Percentiles rank a stretch among this genome's conserved stretches.
These are phyloP conservation scores for Orthonyx spaldingii DNA, from an alignment of 2,113 vertebrate species.

Conservation along the genomic window DNA sequence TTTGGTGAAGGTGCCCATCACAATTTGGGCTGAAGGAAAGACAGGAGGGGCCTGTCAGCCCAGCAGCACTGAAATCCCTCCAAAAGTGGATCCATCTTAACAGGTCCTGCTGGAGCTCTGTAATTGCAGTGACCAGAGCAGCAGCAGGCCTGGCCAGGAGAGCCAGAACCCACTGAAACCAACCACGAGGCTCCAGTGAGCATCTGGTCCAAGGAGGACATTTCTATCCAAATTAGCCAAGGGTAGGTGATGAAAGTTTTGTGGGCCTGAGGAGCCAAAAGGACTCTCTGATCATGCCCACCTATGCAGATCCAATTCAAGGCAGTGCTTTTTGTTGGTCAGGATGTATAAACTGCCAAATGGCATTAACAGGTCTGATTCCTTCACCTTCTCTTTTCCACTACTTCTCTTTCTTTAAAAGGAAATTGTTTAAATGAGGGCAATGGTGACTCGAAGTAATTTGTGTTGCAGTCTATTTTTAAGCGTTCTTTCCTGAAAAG, in stretches of 20 bases:
- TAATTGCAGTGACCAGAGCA: not conserved
- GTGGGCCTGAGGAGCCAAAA: not conserved
- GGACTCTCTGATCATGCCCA: not conserved
- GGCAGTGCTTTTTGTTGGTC: not conserved
- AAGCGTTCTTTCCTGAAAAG: not conserved
- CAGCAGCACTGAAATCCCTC: not conserved
- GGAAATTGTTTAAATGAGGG: not conserved
- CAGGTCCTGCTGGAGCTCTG: not conserved
- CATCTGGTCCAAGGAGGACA: not conserved
- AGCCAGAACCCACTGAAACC: not conserved
- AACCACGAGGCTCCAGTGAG: not conserved
- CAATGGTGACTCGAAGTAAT: not conserved
- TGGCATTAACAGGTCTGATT: not conserved
- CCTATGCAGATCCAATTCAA: not conserved
- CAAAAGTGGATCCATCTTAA: not conserved
- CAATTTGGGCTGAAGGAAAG: not conserved
- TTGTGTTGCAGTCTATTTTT: not conserved
- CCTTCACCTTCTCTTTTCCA: not conserved
- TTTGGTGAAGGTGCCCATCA: not conserved
- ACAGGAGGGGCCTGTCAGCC: not conserved
- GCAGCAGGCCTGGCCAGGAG: not conserved
- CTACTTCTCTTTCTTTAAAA: not conserved
- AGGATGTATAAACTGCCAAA: not conserved
- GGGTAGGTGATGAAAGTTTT: not conserved
- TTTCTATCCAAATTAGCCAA: not conserved